Evolutionary conservation across 2,113 vertebrate genomes (phyloP), one percentile per base, ranked within the genome.

Genomic region (Corythoichthys intestinalis): DNA sequence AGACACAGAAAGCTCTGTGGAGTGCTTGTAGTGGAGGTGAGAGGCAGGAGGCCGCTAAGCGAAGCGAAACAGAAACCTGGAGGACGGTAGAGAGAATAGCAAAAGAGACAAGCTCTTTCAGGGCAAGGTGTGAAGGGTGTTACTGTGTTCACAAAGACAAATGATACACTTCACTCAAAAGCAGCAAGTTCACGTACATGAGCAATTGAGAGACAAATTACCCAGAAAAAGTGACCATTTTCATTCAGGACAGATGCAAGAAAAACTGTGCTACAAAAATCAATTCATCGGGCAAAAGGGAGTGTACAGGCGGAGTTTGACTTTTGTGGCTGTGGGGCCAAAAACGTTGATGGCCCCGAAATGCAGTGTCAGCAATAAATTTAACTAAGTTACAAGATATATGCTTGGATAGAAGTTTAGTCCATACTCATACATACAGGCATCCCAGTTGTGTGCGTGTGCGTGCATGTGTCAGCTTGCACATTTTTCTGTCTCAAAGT

Each of bases 21-120:
- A 53, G 74, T 2, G 1, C 38, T 44, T 20, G 52, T 28, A 56
- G 56, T 47, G 48, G 41, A 76, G 59, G 67, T 61, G 28, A 56
- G 52, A 64, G 59, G 63, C 53, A 20, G 46, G 50, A 63, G 57
- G 58, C 62, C 65, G 66, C 48, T 72, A 71, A 28, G 17, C 44
- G 41, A 64, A 15, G 54, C 72, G 0, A 59, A 49, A 14, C 48
- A 70, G 69, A 57, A 39, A 41, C 59, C 70, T 54, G 71, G 54
- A 72, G 60, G 62, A 69, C 34, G 50, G 65, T 58, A 69, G 37
- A 72, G 38, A 44, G 44, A 52, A 54, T 52, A 53, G 38, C 17
- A 62, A 61, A 54, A 35, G 37, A 28, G 61, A 15, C 37, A 15
- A 28, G 35, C 39, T 57, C 3, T 46, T 28, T 62, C 52, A 54